Evolutionary conservation across 1,140 invertebrate genomes (phyloP), one percentile per base, ranked within the genome.

Genomic region (Halotydeus destructor): DNA sequence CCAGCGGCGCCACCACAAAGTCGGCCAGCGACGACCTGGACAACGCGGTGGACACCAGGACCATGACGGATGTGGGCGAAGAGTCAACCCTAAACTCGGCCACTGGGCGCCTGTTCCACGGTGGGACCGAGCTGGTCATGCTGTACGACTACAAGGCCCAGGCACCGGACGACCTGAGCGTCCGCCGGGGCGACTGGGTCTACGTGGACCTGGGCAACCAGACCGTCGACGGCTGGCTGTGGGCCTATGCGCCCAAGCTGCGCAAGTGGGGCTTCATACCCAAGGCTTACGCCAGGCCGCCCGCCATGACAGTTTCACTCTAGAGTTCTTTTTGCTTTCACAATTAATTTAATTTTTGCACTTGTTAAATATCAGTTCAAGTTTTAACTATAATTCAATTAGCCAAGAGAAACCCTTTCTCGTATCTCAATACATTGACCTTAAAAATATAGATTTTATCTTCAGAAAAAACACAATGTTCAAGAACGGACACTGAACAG

Each of bases 221-320:
- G 62, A 86, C 79, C 0, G 82, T 88, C 1, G 80, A 86, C 55
- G 83, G 83, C 9, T 91, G 84, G 84, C 61, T 91, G 23, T 93
- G 85, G 85, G 83, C 82, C 0, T 88, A 84, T 60, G 80, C 83
- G 8, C 82, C 83, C 1, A 85, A 85, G 62, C 79, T 79, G 9
- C 64, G 82, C 22, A 82, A 85, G 63, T 88, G 86, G 56, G 86
- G 86, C 11, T 91, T 89, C 59, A 86, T 93, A 52, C 86, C 86
- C 9, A 86, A 85, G 59, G 79, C 82, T 0, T 91, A 89, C 57
- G 84, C 84, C 1, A 66, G 81, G n/a, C 78, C 81, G 6, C 83
- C 83, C 1, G 82, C 81, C 34, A 86, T 85, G 72, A 89, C 82
- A n/a, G n/a, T n/a, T n/a, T n/a, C n/a, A n/a, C 9, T 77, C 76